phyloP scores from a whole-genome alignment of 2,113 vertebrate genomes.

The Centrocercus urophasianus region DNA sequence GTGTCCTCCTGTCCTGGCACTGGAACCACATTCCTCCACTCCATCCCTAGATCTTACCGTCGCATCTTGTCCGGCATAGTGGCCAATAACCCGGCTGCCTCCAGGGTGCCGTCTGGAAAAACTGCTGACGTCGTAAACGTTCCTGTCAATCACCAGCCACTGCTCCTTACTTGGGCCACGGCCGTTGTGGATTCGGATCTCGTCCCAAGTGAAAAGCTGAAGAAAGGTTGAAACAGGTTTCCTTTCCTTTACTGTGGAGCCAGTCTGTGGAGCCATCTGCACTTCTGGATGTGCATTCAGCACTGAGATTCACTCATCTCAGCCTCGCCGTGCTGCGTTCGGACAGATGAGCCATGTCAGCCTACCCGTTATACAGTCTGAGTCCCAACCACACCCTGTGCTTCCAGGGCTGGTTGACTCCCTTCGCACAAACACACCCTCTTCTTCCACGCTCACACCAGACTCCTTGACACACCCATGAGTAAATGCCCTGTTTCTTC shows the following conservation, averaged over 20 bases:
- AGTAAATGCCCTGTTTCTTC: background rate
- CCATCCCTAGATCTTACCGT: conserved; percentile 63
- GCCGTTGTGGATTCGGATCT: conserved; percentile 2
- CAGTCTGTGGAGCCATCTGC: conserved; percentile 52
- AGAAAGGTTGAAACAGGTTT: background rate
- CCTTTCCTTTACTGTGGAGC: background rate
- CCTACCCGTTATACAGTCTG: conserved; percentile 26
- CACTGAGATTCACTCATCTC: rapidly evolving
- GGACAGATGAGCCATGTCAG: background rate
- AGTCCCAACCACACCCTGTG: conserved; percentile 7
- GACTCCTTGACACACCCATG: background rate
- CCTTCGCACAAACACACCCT: background rate
- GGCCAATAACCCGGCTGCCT: conserved; percentile 74
- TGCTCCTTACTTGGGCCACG: background rate
- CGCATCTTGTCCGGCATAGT: conserved; percentile 83
- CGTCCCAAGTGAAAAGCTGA: conserved; percentile 61
- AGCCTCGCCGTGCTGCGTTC: background rate
- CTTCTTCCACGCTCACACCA: background rate
- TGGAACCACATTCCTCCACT: background rate
- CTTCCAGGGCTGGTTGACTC: background rate
- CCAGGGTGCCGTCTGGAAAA: conserved; percentile 77
- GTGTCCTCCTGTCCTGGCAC: background rate
- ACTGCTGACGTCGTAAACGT: conserved; percentile 78
- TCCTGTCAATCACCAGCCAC: conserved; percentile 82
- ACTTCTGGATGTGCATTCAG: rapidly evolving